phyloP scores from a whole-genome alignment of 1,140 invertebrate species.

The Drosophila pruinosa region DNA sequence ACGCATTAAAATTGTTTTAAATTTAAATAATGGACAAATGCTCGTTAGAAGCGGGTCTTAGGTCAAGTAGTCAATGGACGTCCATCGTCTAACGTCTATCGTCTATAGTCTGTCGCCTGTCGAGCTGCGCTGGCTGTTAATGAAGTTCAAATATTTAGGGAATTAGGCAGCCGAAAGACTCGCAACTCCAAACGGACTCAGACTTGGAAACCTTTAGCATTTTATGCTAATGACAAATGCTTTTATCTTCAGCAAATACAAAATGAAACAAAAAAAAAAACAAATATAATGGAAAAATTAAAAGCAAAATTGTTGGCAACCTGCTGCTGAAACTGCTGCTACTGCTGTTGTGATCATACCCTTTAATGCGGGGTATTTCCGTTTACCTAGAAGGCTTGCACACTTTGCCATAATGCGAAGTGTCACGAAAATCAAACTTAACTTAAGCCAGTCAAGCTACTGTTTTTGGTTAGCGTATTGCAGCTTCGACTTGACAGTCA shows the following conservation, averaged over 20 bases:
- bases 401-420: not conserved
- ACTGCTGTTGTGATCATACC: slow-evolving; percentile 25
- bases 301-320: slow-evolving; percentile 65
- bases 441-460: not conserved
- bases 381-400: too few species aligned
- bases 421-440: not conserved
- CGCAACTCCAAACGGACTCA: slow-evolving; percentile 39
- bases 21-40: slow-evolving; percentile 67
- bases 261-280: slow-evolving; percentile 29
- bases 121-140: slow-evolving; percentile 37
- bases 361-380: slow-evolving; percentile 13
- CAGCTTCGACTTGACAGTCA: not conserved
- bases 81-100: not conserved
- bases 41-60: slow-evolving; percentile 15
- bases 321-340: slow-evolving; percentile 49
- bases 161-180: slow-evolving; percentile 26
- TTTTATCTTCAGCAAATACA: slow-evolving; percentile 63
- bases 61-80: slow-evolving; percentile 12
- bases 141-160: slow-evolving; percentile 77
- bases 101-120: slow-evolving; percentile 3
- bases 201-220: slow-evolving; percentile 56
- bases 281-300: slow-evolving; percentile 47
- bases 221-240: slow-evolving; percentile 81
- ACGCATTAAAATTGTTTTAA: slow-evolving; percentile 68
- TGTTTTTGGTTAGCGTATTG: slow-evolving; percentile 4